These are phyloP conservation scores for Psix sp. DNA, from an alignment of 1,140 invertebrate species.

Conservation along the genomic window DNA sequence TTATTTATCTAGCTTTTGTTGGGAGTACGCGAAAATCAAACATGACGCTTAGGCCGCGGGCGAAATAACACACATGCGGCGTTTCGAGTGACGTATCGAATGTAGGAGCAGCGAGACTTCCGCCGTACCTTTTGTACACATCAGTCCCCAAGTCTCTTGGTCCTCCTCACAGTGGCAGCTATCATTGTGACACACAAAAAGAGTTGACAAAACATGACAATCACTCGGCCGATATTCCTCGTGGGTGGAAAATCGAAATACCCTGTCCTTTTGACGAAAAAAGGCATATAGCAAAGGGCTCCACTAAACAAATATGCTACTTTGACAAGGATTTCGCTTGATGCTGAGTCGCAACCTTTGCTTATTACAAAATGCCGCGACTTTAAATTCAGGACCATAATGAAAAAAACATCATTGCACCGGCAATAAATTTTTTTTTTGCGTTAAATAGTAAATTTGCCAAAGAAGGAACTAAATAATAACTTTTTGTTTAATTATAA, in stretches of 20 bases:
- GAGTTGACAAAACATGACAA: constrained; percentile 76
- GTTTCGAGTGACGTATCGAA: constrained; percentile 68
- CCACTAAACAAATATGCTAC: constrained; percentile 67
- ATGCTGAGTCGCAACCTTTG: constrained; percentile 19
- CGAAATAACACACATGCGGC: constrained; percentile 14
- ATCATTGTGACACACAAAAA: constrained; percentile 64
- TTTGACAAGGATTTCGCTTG: constrained; percentile 57
- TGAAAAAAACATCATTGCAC: too few relatives aligned
- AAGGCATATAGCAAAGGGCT: constrained; percentile 43
- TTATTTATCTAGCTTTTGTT: constrained; percentile 6
- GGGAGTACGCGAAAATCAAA: constrained; percentile 5
- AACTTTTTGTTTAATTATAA: too few relatives aligned
- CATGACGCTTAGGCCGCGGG: constrained; percentile 11
- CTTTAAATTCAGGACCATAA: too few relatives aligned
- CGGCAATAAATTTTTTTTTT: too few relatives aligned
- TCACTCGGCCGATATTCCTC: constrained; percentile 65
- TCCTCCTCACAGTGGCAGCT: constrained; percentile 46
- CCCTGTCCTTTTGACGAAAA: constrained; percentile 26
- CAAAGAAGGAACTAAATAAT: too few relatives aligned
- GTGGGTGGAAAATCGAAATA: constrained; percentile 62
- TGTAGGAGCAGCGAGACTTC: constrained; percentile 64
- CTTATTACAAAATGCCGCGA: constrained; percentile 21
- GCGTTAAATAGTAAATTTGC: too few relatives aligned
- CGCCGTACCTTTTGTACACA: constrained; percentile 62
- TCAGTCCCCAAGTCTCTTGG: constrained; percentile 16